These are phyloP conservation scores for Lissonota sp. DNA, from an alignment of 2,888 invertebrate species.

Conservation along the genomic window DNA sequence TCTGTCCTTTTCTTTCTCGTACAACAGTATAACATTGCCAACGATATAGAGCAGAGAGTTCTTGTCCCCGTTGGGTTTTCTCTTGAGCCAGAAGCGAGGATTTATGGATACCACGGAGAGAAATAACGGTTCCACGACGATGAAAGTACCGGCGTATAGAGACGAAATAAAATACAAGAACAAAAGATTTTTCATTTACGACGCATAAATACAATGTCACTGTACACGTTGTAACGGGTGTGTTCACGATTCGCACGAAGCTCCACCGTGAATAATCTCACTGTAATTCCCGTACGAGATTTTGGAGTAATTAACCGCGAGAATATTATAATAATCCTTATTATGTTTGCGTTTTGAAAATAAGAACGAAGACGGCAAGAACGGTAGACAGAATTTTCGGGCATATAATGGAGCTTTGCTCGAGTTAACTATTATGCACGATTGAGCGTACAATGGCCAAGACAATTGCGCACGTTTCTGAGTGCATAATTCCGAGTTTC, in stretches of 20 bases:
- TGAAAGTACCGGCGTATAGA: constrained; percentile 4
- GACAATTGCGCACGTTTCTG: not conserved
- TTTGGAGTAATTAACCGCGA: constrained; percentile 46
- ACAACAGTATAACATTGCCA: constrained; percentile 21
- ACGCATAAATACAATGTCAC: not conserved
- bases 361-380: not conserved
- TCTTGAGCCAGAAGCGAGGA: not conserved
- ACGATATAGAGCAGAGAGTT: constrained; percentile 38
- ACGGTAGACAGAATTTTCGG: constrained; percentile 11
- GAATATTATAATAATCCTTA: constrained; percentile 53
- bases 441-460: constrained; percentile 5
- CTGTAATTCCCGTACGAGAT: constrained; percentile 41
- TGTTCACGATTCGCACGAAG: not conserved
- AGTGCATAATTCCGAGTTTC: constrained; percentile 22
- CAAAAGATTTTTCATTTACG: not conserved
- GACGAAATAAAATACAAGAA: not conserved
- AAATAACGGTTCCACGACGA: not conserved
- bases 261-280: not conserved
- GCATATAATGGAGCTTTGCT: constrained; percentile 34
- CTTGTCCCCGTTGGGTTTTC: constrained; percentile 46
- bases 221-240: no score
- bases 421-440: constrained; percentile 17
- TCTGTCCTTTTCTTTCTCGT: constrained; percentile 15
- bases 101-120: constrained; percentile 44
- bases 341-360: constrained; percentile 35